Evolutionary conservation across 2,113 vertebrate genomes (phyloP).

Genomic region (Neodon shergylaensis): DNA sequence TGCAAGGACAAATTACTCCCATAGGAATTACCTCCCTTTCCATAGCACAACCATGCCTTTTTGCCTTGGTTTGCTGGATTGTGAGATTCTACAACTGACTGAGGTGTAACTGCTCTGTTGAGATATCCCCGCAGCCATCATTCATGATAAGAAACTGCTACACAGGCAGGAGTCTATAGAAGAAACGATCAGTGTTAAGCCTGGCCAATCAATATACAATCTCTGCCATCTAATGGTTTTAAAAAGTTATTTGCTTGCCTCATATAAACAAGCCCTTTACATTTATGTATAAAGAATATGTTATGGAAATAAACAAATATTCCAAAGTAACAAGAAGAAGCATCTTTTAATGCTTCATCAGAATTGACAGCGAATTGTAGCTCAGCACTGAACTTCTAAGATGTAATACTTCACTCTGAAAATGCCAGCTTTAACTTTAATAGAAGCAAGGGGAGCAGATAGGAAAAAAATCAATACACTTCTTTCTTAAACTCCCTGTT

Average conservation of each 20-base stretch:
- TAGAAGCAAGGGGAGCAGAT: neutral
- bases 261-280: neutral
- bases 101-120: accelerated
- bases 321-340: neutral
- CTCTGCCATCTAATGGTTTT: constrained; percentile 47
- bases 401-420: neutral
- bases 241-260: neutral
- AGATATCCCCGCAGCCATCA: accelerated
- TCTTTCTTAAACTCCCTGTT: neutral
- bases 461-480: neutral
- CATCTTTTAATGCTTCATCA: neutral
- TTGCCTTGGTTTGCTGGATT: neutral
- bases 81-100: no score
- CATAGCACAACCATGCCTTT: neutral
- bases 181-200: constrained; percentile 2
- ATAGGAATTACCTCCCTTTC: neutral
- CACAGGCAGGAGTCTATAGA: neutral
- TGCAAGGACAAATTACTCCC: neutral
- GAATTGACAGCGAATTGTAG: neutral
- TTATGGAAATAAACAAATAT: neutral
- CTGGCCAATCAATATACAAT: neutral
- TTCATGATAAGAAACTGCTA: neutral
- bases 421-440: constrained; percentile 22
- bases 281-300: neutral
- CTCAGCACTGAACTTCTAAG: neutral